Conservation (phyloP, 2,888 invertebrate genomes). For the Lottia scabra region DNA sequence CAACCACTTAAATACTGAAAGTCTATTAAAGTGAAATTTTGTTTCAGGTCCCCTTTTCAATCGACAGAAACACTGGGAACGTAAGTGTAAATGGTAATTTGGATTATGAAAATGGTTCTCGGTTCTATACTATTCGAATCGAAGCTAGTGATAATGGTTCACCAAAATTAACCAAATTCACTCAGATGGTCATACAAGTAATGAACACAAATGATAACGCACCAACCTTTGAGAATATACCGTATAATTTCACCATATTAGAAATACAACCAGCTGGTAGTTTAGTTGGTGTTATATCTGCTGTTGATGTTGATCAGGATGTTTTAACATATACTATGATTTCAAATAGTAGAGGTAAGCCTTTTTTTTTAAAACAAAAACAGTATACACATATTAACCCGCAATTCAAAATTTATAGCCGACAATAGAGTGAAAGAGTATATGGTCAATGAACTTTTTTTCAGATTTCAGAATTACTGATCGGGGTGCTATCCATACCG, state of each 20-base stretch:
- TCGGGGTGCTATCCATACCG: background rate
- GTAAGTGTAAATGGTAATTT: background rate
- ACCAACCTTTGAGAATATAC: conserved; percentile 10
- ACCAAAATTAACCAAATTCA: background rate
- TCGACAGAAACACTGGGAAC: conserved; percentile 8
- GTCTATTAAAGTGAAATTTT: background rate
- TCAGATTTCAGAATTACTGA: too few species aligned
- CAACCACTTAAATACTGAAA: background rate
- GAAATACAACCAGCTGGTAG: conserved; percentile 12
- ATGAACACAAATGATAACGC: conserved; percentile 20
- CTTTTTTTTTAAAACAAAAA: too few species aligned
- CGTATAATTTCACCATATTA: conserved; percentile 18
- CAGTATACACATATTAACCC: too few species aligned
- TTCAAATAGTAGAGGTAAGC: background rate
- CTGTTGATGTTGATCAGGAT: conserved; percentile 17
- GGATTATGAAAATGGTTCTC: conserved; percentile 7
- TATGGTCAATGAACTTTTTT: too few species aligned
- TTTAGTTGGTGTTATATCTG: conserved; percentile 13
- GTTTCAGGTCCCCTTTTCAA: background rate
- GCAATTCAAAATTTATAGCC: too few species aligned
- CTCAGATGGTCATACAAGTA: conserved; percentile 16
- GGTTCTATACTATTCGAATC: background rate
- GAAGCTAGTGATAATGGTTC: conserved; percentile 8
- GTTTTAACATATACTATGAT: background rate
- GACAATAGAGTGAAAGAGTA: too few species aligned